A percentile compares a stretch with the other conserved stretches of the same genome.
phyloP scores from a whole-genome alignment of 2,797 vertebrate species.

The Platalea minor region DNA sequence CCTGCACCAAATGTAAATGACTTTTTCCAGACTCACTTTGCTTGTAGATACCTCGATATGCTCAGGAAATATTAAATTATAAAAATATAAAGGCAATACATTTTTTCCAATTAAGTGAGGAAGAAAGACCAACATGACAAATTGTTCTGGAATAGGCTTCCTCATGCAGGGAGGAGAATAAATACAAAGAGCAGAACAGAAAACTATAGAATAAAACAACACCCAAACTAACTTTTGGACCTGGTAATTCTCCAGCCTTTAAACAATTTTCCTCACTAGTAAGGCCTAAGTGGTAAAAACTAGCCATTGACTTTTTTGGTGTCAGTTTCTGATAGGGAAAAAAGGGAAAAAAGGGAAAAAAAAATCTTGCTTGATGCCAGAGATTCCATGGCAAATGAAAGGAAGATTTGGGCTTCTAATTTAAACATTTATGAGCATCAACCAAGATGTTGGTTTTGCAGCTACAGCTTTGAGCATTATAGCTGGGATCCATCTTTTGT shows the following conservation, averaged over 20 bases:
- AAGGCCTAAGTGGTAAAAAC: not conserved
- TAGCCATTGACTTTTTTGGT: not conserved
- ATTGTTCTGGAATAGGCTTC: not conserved
- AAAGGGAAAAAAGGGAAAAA: rapidly evolving
- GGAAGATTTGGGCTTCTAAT: not conserved
- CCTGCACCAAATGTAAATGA: not conserved
- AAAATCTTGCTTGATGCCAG: not conserved
- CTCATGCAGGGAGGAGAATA: not conserved
- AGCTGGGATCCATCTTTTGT: not conserved
- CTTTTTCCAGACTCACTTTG: not conserved
- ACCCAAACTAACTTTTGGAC: not conserved
- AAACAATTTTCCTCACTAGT: not conserved
- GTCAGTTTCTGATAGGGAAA: not conserved
- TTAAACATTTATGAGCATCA: not conserved
- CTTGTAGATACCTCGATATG: not conserved
- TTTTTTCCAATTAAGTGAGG: not conserved
- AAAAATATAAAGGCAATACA: not conserved
- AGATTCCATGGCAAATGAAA: not conserved
- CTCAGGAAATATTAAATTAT: not conserved
- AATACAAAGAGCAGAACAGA: not conserved
- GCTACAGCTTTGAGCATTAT: not conserved
- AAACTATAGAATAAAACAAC: not conserved
- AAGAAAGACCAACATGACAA: not conserved
- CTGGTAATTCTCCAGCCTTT: not conserved
- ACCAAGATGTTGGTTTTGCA: not conserved